Conservation (phyloP, 2,888 invertebrate genomes). For the Pimpla rufipes region DNA sequence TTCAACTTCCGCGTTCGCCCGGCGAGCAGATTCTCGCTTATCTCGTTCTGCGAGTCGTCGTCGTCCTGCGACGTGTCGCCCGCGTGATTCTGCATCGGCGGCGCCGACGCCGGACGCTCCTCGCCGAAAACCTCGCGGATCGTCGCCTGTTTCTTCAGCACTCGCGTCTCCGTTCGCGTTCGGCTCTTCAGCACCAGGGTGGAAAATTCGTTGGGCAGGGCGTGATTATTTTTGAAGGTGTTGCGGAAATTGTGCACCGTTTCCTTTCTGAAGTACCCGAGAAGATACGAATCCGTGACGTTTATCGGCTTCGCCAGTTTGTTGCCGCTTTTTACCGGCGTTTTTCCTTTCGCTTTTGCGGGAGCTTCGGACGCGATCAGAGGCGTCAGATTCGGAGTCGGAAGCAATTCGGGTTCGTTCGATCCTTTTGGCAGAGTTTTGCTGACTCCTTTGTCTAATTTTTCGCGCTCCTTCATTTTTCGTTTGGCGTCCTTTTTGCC, state of each 20-base stretch:
- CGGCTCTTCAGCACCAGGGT: slow-evolving; percentile 91
- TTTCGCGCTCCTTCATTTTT: slow-evolving; percentile 87
- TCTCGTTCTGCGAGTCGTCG: slow-evolving; percentile 82
- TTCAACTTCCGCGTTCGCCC: slow-evolving; percentile 74
- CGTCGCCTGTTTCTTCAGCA: slow-evolving; percentile 91
- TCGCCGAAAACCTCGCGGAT: slow-evolving; percentile 94
- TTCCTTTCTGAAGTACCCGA: slow-evolving; percentile 90
- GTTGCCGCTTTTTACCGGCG: slow-evolving; percentile 76
- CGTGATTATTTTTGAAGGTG: slow-evolving; percentile 89
- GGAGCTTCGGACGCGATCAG: slow-evolving; percentile 72
- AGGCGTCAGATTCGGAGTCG: slow-evolving; percentile 88
- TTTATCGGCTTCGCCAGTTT: slow-evolving; percentile 79
- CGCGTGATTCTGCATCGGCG: slow-evolving; percentile 89
- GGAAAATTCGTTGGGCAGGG: slow-evolving; percentile 88
- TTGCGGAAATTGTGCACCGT: slow-evolving; percentile 90
- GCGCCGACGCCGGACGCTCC: slow-evolving; percentile 93
- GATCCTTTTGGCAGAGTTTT: slow-evolving; percentile 88
- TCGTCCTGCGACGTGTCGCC: slow-evolving; percentile 82
- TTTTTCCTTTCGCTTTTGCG: slow-evolving; percentile 75
- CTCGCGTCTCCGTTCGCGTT: slow-evolving; percentile 91
- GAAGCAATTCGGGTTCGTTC: slow-evolving; percentile 87
- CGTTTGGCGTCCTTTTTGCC: slow-evolving; percentile 86
- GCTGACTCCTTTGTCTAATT: slow-evolving; percentile 85
- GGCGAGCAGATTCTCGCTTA: slow-evolving; percentile 71
- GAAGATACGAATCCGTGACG: slow-evolving; percentile 87